Base-by-base conservation (phyloP, 2,888 invertebrate genomes). In the Abrostola triplasia region DNA sequence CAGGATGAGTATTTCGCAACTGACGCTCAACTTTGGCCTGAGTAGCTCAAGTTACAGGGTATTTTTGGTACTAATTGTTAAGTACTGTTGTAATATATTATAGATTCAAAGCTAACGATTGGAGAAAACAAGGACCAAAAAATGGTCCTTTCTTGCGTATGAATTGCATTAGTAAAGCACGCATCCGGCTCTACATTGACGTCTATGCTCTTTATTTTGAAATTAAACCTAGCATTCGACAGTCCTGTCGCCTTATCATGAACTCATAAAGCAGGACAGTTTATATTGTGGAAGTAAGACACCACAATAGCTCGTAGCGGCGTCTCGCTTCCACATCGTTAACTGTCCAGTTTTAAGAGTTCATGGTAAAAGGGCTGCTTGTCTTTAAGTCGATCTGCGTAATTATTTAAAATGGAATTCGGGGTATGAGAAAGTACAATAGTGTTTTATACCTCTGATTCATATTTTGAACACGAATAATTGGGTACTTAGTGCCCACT, bases 1-100 rank as follows among this genome's bases (percentile, higher is more conserved):
- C 72, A 50, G 71, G 76, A 77, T 75, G 65, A 76, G 41, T 42
- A 42, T 71, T 75, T 61, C 55, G 60, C 54, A 76, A 77, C 8
- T 2, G 13, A 63, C 35, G 65, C 44, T 75, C 54, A 75, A 75
- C 76, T 76, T 71, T 76, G 71, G 7, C 60, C 76, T n/a, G 44
- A 62, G 12, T 24, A 35, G 56, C 12, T 70, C n/a, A 10, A 50
- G 57, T 44, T 52, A 73, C 24, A 53, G 5, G 48, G 0, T 51
- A 40, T 69, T 64, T 54, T 51, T 72, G 47, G 37, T 11, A 54
- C 54, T 58, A 37, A 58, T 55, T 56, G 41, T 48, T 40, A 53
- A 55, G 47, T 50, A 37, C 60, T 47, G 44, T 24, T 9, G 44
- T 47, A 47, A 24, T 24, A 24, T 4, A 24, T 2, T 24, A 24